These are phyloP conservation scores for Delichon dasypus DNA, from an alignment of 2,797 vertebrate species.

Conservation along the genomic window DNA sequence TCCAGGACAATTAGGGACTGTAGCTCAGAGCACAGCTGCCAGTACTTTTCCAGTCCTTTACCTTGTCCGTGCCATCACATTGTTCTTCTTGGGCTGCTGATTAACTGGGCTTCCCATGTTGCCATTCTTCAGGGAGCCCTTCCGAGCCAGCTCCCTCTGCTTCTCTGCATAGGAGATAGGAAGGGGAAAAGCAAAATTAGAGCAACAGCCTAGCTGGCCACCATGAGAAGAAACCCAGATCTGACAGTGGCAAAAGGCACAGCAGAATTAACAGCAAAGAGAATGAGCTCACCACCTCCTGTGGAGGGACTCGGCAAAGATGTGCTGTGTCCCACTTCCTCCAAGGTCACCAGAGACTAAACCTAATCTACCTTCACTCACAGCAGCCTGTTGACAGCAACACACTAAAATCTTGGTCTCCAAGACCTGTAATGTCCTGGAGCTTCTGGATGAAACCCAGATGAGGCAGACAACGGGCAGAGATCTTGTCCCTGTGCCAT, in stretches of 20 bases:
- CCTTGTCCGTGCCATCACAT: constrained; percentile 97
- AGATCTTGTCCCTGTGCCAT: not conserved
- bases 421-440: not conserved
- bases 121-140: constrained; percentile 94
- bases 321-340: not conserved
- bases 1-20: not conserved
- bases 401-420: not conserved
- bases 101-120: constrained; percentile 95
- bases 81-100: constrained; percentile 99
- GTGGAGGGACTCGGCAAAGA: not conserved
- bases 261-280: not conserved
- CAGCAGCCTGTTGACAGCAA: not conserved
- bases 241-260: not conserved
- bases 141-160: constrained; percentile 94
- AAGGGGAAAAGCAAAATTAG: constrained; percentile 42
- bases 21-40: not conserved
- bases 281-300: not conserved
- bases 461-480: not conserved
- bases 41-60: constrained; percentile 64
- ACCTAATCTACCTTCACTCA: not conserved
- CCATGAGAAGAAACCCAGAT: not conserved
- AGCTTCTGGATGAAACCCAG: not conserved
- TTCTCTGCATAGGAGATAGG: constrained; percentile 84
- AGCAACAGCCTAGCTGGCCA: not conserved
- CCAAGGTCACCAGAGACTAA: not conserved